A percentile compares a stretch with the other conserved stretches of the same genome.
phyloP scores from a whole-genome alignment of 2,113 vertebrate species.

The Phyllostomus discolor region DNA sequence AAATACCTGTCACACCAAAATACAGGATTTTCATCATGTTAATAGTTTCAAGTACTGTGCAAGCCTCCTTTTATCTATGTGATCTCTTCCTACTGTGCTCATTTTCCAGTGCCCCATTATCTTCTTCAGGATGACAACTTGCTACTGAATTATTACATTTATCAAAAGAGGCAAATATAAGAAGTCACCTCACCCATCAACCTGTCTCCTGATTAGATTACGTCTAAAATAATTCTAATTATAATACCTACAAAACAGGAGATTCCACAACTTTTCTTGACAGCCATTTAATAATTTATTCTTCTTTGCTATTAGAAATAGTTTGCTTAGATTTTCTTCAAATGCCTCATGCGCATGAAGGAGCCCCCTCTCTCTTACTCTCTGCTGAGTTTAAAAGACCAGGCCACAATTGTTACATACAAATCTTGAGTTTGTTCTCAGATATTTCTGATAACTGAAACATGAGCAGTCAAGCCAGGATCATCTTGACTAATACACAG shows the following conservation, averaged over 20 bases:
- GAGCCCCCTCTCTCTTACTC: neutral
- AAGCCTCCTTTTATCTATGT: slow-evolving; percentile 24
- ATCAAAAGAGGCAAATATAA: slow-evolving; percentile 40
- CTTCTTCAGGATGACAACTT: slow-evolving; percentile 24
- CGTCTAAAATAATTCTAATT: slow-evolving; percentile 18
- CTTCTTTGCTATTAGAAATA: neutral
- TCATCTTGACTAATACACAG: neutral
- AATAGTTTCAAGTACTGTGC: neutral
- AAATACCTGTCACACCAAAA: neutral
- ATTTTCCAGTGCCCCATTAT: slow-evolving; percentile 33
- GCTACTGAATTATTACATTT: slow-evolving; percentile 40
- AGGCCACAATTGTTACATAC: neutral
- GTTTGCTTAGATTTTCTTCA: neutral
- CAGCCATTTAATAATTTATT: slow-evolving; percentile 22
- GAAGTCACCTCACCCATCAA: slow-evolving; percentile 22
- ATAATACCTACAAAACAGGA: neutral
- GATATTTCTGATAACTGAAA: neutral
- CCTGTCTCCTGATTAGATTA: slow-evolving; percentile 23
- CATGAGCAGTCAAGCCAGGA: neutral
- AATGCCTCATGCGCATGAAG: neutral
- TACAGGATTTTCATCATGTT: slow-evolving; percentile 23
- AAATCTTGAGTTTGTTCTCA: neutral
- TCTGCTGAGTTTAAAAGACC: neutral
- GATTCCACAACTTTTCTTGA: neutral
- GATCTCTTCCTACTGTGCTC: neutral